Conservation (phyloP, 92 coral and sea anemone genomes). For the Parazoanthus darwini region DNA sequence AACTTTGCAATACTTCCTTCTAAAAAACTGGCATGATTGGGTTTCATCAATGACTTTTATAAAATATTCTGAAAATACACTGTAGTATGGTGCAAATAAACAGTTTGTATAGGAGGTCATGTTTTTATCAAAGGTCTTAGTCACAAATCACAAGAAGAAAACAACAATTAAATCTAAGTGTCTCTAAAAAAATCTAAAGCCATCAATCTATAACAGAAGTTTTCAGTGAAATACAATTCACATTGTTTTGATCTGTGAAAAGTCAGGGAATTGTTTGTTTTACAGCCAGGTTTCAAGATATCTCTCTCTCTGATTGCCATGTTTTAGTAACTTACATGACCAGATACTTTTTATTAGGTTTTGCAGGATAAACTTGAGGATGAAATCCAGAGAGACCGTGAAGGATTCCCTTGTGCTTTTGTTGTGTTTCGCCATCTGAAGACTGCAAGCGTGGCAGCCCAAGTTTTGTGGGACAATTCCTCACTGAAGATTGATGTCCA, state of each 20-base stretch:
- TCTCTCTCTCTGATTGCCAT: too few species aligned
- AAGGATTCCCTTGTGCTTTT: constrained; percentile 67
- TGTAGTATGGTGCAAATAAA: too few species aligned
- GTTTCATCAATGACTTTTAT: too few species aligned
- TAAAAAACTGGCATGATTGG: too few species aligned
- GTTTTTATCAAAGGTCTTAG: background rate
- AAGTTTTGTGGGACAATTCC: constrained; percentile 78
- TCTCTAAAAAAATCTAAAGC: background rate
- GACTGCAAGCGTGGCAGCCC: constrained; percentile 74
- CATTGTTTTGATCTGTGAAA: background rate
- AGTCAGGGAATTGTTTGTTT: background rate
- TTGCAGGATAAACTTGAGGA: constrained; percentile 61
- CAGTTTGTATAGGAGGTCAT: too few species aligned
- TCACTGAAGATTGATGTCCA: constrained; percentile 58
- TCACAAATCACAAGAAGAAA: background rate
- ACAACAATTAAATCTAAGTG: background rate
- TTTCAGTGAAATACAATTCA: too few species aligned
- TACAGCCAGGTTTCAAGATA: too few species aligned
- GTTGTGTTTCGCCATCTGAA: constrained; percentile 79
- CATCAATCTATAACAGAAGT: too few species aligned
- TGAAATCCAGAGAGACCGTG: constrained; percentile 64
- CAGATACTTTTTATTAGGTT: constrained; percentile 41
- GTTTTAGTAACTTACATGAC: too few species aligned
- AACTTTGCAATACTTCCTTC: too few species aligned
- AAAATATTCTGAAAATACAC: too few species aligned